Conservation (phyloP, 2,888 invertebrate genomes). For the Drosophila atripex region DNA sequence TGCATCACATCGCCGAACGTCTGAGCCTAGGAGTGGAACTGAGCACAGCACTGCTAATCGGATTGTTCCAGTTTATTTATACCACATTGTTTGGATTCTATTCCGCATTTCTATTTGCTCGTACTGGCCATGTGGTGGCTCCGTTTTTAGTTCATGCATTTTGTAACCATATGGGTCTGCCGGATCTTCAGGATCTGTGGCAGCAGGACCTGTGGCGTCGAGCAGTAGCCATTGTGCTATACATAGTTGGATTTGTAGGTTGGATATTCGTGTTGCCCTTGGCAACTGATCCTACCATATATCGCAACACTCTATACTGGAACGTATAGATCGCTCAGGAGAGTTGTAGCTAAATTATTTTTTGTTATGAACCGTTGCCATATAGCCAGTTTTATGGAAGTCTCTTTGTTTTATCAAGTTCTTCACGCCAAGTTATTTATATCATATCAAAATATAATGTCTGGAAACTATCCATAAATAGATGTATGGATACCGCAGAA, state of each 20-base stretch:
- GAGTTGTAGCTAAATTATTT: slow-evolving; percentile 15
- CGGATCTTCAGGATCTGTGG: slow-evolving; percentile 90
- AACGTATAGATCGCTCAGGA: slow-evolving; percentile 36
- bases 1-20: slow-evolving; percentile 95
- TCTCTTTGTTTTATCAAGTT: slow-evolving; percentile 2
- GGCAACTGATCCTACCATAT: slow-evolving; percentile 89
- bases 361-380: slow-evolving; percentile 49
- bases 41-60: slow-evolving; percentile 88
- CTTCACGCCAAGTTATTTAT: neutral
- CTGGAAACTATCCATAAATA: neutral
- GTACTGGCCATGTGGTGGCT: slow-evolving; percentile 95
- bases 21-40: slow-evolving; percentile 89
- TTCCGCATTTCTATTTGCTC: slow-evolving; percentile 94
- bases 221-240: slow-evolving; percentile 87
- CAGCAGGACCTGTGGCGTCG: slow-evolving; percentile 86
- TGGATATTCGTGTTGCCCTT: slow-evolving; percentile 92
- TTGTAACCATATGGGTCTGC: slow-evolving; percentile 98
- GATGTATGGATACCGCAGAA: neutral
- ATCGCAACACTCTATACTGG: slow-evolving; percentile 87
- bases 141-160: slow-evolving; percentile 96
- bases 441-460: neutral
- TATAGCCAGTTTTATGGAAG: slow-evolving; percentile 28
- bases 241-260: slow-evolving; percentile 89
- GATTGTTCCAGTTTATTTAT: slow-evolving; percentile 94
- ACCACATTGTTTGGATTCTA: slow-evolving; percentile 97